These are phyloP conservation scores for Synanthedon tipuliformis DNA, from an alignment of 2,888 invertebrate species.

Conservation along the genomic window DNA sequence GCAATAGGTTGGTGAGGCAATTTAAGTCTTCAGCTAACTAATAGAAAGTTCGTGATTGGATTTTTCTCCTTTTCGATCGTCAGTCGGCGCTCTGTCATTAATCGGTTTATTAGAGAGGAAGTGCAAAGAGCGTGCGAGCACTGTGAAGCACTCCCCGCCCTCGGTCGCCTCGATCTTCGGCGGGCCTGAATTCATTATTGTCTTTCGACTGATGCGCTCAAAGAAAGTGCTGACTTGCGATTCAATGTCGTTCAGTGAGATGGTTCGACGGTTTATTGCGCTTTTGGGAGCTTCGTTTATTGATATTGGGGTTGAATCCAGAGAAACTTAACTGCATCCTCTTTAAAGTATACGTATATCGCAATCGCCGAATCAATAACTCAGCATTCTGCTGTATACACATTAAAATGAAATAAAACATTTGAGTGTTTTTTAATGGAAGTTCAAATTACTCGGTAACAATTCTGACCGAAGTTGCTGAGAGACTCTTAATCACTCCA, in stretches of 20 bases:
- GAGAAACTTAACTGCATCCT: neutral
- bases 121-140: conserved; percentile 56
- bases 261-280: conserved; percentile 49
- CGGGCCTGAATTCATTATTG: conserved; percentile 61
- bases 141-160: conserved; percentile 27
- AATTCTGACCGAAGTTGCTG: conserved; percentile 2
- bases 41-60: conserved; percentile 31
- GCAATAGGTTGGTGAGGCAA: too few relatives aligned
- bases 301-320: conserved; percentile 27
- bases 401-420: neutral
- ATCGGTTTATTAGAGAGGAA: conserved; percentile 59
- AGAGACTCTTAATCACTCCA: conserved; percentile 5
- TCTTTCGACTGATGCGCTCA: conserved; percentile 52
- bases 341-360: neutral
- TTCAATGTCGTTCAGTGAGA: conserved; percentile 31
- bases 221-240: conserved; percentile 60
- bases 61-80: conserved; percentile 45
- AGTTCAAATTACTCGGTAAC: neutral
- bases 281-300: conserved; percentile 35
- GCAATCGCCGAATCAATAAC: neutral
- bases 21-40: neutral
- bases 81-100: conserved; percentile 49
- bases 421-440: neutral
- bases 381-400: neutral
- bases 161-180: conserved; percentile 20